Evolutionary conservation across 2,888 invertebrate genomes (phyloP), one percentile per base, ranked within the genome.

Genomic region (Drosophila peninsularis): DNA sequence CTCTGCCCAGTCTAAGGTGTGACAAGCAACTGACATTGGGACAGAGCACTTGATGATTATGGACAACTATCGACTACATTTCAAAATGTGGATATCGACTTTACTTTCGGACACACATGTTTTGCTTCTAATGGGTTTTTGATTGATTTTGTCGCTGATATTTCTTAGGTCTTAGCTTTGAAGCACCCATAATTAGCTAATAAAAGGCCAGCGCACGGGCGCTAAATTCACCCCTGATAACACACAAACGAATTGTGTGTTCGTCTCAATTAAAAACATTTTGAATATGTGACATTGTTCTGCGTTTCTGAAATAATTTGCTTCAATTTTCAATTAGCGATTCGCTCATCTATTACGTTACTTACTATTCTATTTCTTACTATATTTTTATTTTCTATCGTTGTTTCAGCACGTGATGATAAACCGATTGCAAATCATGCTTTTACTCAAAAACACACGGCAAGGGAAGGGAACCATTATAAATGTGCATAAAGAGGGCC

Each of bases 81-180:
- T 47, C 39, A 39, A 42, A 62, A 69, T 56, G 47, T 69, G 58
- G 56, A 71, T 74, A 56, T 42, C 32, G 58, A 24, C 32, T 53
- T 24, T 42, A 39, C 39, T 21, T 36, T 30, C 32, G 24, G 27
- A 10, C 14, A 10, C 2, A 36, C 14, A 24, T n/a, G 19, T 2
- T 50, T 24, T 24, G 17, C 66, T 64, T 50, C 24, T 86, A 69
- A 89, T 89, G 65, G 71, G 49, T 89, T 87, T 85, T 71, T 85
- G 88, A 85, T 89, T 80, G 85, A 74, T 75, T 81, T 79, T 53
- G 58, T 54, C 30, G 60, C 19, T 36, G 58, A 44, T 30, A 64
- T 73, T 65, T 50, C 39, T 62, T 62, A 50, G 5, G 69, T 54
- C 30, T 77, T 61, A 50, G 52, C 32, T 19, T 21, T 49, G 36